Evolutionary conservation across 1,140 invertebrate species (phyloP).

Genomic region (Eueides isabella): DNA sequence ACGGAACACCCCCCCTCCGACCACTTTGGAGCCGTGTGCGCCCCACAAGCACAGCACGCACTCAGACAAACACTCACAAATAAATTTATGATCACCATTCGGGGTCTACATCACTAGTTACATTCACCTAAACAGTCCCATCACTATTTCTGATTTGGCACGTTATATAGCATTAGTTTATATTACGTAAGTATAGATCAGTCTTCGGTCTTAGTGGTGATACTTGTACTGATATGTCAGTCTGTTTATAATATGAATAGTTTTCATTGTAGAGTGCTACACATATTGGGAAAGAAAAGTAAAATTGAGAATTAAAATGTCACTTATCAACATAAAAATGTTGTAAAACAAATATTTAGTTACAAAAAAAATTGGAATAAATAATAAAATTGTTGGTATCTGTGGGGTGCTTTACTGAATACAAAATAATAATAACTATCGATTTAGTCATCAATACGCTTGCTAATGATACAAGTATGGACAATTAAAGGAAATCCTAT

Average conservation of each 20-base stretch:
- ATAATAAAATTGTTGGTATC: conserved; percentile 13
- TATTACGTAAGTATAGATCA: conserved; percentile 52
- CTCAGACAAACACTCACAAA: conserved; percentile 44
- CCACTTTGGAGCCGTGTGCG: conserved; percentile 78
- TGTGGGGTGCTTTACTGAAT: background rate
- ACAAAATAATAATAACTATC: background rate
- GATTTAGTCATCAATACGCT: background rate
- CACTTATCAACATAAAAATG: background rate
- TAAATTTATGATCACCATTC: conserved; percentile 45
- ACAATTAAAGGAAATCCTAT: background rate
- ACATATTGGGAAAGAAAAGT: background rate
- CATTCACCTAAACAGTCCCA: conserved; percentile 17
- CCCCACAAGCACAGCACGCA: conserved; percentile 54
- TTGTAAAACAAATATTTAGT: background rate
- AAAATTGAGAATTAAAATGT: background rate
- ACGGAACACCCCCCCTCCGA: conserved; percentile 85
- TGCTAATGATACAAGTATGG: background rate
- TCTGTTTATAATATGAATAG: conserved; percentile 38
- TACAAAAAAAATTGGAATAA: background rate
- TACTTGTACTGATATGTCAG: conserved; percentile 68
- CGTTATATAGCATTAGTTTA: conserved; percentile 49
- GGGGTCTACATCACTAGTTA: conserved; percentile 39
- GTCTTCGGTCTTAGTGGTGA: conserved; percentile 62
- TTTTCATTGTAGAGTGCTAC: background rate
- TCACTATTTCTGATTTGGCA: conserved; percentile 49